A percentile compares a stretch with the other conserved stretches of the same genome.
phyloP scores from a whole-genome alignment of 2,113 vertebrate species.

The Sebastes schlegelii region DNA sequence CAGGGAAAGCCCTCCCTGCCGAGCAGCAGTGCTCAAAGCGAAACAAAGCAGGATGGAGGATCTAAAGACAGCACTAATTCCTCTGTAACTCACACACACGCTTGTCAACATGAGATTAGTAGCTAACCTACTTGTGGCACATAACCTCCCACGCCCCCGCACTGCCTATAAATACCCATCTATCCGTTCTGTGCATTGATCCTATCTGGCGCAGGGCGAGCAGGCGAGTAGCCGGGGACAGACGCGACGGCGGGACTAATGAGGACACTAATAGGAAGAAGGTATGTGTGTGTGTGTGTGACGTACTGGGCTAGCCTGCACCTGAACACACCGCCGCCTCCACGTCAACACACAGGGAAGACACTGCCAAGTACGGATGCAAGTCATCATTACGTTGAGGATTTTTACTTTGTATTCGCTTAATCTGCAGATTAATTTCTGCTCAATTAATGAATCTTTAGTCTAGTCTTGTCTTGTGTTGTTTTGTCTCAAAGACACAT shows the following conservation, averaged over 20 bases:
- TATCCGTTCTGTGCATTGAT: slow-evolving; percentile 67
- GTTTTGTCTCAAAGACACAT: background rate
- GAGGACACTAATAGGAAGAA: slow-evolving; percentile 15
- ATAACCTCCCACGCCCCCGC: slow-evolving; percentile 55
- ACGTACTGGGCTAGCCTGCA: slow-evolving; percentile 10
- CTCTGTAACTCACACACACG: slow-evolving; percentile 36
- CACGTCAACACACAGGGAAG: background rate
- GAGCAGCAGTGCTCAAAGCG: slow-evolving; percentile 26
- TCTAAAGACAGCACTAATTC: slow-evolving; percentile 69
- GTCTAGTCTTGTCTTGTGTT: background rate
- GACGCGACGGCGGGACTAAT: slow-evolving; percentile 7
- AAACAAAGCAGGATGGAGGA: slow-evolving; percentile 58
- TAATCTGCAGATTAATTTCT: background rate
- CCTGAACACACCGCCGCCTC: slow-evolving; percentile 11
- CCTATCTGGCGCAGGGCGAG: slow-evolving; percentile 40
- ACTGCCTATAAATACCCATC: slow-evolving; percentile 74
- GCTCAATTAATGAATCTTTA: no score
- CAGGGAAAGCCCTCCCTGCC: slow-evolving; percentile 80
- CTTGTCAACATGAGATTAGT: slow-evolving; percentile 78
- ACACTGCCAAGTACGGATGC: background rate
- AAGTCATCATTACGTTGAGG: background rate
- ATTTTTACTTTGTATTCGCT: background rate
- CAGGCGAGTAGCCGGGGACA: background rate
- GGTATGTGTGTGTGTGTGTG: background rate
- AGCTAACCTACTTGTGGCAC: slow-evolving; percentile 74